Base-by-base conservation (phyloP, 2,113 vertebrate genomes). In the Euleptes europaea region DNA sequence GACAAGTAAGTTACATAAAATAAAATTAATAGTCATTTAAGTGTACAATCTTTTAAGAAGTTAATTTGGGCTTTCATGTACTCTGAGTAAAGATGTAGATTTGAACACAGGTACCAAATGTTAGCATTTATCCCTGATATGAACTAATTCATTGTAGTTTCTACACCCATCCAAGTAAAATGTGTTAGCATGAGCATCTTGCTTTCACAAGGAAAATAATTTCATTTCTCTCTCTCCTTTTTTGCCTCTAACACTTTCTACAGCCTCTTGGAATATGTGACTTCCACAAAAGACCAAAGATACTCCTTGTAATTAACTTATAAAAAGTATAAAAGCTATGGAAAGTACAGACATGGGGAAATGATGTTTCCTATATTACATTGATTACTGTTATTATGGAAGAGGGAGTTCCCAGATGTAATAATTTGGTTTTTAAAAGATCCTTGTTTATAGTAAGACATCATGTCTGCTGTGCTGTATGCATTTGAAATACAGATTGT, bases 1-100 rank as follows among this genome's bases (percentile, higher is more conserved):
- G 93, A 98, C 97, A 91, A 95, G 97, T 98, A 95, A 98, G 97
- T 97, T 82, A 54, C 1, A 88, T 86, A 75, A 83, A 40, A 33
- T 49, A 35, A 2, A 26, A 80, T 3, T 0, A 0, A 28, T 79
- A 40, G 3, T 72, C 35, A 0, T 54, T 77, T 66, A 83, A 72
- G 21, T 28, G 60, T 1, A 65, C 10, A 5, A 3, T 44, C 3
- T 23, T 33, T 49, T 54, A n/a, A 12, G 21, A 87, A 15, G 73
- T 63, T 80, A 1, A 35, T 88, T 63, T 10, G 35, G 81, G 83
- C 70, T 75, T 15, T 75, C 42, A 8, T 6, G 38, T 44, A 8
- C 31, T 26, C 28, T 78, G 35, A 57, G 23, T 83, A 33, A 65
- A 63, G 8, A 26, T 47, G 44, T 31, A 65, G 67, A 65, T 71